Evolutionary conservation across 2,888 invertebrate species (phyloP), one percentile per base, ranked within the genome.

Genomic region (Diaphora mendica): DNA sequence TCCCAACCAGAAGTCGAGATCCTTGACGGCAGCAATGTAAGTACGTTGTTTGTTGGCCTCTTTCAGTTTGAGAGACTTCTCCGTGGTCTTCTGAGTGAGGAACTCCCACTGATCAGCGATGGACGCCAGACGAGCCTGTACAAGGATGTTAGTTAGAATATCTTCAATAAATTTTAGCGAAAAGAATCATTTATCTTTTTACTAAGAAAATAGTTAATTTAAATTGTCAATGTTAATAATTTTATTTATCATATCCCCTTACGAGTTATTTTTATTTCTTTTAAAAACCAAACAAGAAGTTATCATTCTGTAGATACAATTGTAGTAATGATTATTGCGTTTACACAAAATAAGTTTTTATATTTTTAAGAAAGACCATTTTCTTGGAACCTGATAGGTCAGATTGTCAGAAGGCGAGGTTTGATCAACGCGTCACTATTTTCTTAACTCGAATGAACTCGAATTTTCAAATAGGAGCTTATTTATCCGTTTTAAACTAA

Each of bases 1-100:
- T 86, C 99, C 99, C 74, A 99, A 97, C 99, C 99, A 99, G 96
- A 99, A 99, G 96, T 99, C 99, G 82, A 99, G 97, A 95, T 99
- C 99, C 95, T 99, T 99, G 79, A 99, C 99, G 59, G 99, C 99
- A 76, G 99, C 99, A 94, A 99, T 99, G 96, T 99, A 99, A 0
- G 99, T 99, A 82, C 99, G 97, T 92, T 99, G 99, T 91, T 99
- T 99, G 95, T 99, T 99, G 71, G 99, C 99, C 93, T 99, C 99
- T 94, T 99, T 99, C 87, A 99, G 96, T 92, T 99, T 99, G 89
- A 99, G 97, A 3, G 99, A 99, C 95, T 99, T 99, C 94, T 99
- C 99, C 0, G 99, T 98, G 0, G 99, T 99, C 95, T 99, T 99
- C 90, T 99, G 98, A 0, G 99, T 99, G 64, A 99, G 96, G 94